Evolutionary conservation across 1,140 invertebrate genomes (phyloP).

Genomic region (Gryon sp.): DNA sequence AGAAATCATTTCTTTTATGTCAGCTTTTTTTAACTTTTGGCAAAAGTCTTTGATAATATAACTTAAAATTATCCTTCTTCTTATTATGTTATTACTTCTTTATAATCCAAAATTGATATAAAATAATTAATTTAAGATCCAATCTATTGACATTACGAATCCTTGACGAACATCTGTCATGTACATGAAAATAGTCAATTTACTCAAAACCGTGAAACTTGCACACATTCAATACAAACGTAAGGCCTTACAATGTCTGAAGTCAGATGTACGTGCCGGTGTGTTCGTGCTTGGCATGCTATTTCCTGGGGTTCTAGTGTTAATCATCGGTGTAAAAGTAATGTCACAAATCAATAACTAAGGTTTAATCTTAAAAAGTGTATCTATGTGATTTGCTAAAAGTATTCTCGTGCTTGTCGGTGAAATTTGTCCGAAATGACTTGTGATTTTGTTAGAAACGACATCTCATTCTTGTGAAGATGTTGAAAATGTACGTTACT

Average conservation of each 20-base stretch:
- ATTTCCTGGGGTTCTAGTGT: slow-evolving; percentile 42
- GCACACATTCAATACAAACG: slow-evolving; percentile 5
- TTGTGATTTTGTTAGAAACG: slow-evolving; percentile 27
- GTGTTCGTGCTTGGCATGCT: slow-evolving; percentile 23
- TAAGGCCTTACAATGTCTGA: neutral
- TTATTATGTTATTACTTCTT: no score
- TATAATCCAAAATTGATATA: no score
- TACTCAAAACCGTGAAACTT: neutral
- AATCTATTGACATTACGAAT: no score
- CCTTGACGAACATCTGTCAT: no score
- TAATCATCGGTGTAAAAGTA: slow-evolving; percentile 38
- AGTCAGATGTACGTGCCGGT: neutral
- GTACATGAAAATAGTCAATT: no score
- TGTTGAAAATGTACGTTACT: slow-evolving; percentile 48
- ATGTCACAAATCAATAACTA: slow-evolving; percentile 40
- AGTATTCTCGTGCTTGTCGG: no score
- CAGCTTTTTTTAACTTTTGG: no score
- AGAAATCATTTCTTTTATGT: no score
- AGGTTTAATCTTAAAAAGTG: slow-evolving; percentile 32
- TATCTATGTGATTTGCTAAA: no score
- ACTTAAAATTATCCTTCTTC: no score
- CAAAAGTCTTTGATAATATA: no score
- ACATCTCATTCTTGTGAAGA: slow-evolving; percentile 1
- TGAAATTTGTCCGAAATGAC: slow-evolving; percentile 21
- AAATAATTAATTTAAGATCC: no score